These are phyloP conservation scores for Otolemur crassicaudatus DNA, from an alignment of 2,797 vertebrate species.

Conservation along the genomic window DNA sequence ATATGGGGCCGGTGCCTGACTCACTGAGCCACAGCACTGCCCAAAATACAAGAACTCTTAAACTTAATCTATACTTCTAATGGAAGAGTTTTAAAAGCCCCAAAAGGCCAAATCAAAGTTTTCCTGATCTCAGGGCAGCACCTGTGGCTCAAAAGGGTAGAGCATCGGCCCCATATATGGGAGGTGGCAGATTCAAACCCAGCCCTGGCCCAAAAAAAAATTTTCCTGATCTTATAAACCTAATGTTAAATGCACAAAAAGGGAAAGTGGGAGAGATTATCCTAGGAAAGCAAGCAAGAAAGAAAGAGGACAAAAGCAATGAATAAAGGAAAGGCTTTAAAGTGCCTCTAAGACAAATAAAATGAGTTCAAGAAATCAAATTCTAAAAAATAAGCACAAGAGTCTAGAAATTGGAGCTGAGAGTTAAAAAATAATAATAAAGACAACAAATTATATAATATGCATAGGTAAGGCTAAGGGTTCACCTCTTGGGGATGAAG, in stretches of 20 bases:
- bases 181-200: too few relatives aligned
- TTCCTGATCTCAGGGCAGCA: not conserved
- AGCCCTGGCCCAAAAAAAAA: not conserved
- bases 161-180: too few relatives aligned
- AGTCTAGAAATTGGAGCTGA: not conserved
- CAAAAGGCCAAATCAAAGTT: conserved; percentile 47
- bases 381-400: conserved; percentile 47
- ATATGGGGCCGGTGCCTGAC: too few relatives aligned
- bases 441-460: conserved; percentile 52
- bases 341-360: not conserved
- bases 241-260: conserved; percentile 16
- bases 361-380: conserved; percentile 42
- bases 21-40: too few relatives aligned
- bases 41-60: conserved; percentile 47
- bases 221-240: conserved; percentile 37
- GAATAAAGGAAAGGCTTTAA: not conserved
- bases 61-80: conserved; percentile 43
- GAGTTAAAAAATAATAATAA: not conserved
- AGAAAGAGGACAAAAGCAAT: not conserved
- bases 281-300: not conserved
- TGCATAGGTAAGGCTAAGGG: not conserved
- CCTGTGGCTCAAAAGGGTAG: too few relatives aligned
- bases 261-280: not conserved
- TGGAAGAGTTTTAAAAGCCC: not conserved
- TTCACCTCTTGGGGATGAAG: not conserved